These are phyloP conservation scores for Eulemur albifrons DNA, from an alignment of 2,797 vertebrate species.

Conservation along the genomic window DNA sequence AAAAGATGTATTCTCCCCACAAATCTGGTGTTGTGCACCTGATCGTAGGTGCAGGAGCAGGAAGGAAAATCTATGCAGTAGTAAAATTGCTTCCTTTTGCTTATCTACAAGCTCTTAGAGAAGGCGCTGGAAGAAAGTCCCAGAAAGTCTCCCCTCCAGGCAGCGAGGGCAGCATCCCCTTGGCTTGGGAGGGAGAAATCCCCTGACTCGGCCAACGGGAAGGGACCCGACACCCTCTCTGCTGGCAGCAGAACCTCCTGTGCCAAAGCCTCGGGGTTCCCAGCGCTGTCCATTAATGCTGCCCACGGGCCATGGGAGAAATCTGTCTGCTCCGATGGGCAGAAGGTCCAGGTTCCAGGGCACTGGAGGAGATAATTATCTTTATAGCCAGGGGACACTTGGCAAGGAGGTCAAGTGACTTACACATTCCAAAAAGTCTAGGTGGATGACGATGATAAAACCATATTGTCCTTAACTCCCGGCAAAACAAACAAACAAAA, in stretches of 20 bases:
- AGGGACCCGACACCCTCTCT: background rate
- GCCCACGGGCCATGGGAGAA: constrained; percentile 44
- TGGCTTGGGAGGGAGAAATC: constrained; percentile 30
- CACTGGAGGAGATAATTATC: constrained; percentile 78
- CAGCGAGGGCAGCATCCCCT: background rate
- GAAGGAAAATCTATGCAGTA: background rate
- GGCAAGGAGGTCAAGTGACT: constrained; percentile 57
- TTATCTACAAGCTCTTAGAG: background rate
- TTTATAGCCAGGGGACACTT: constrained; percentile 55
- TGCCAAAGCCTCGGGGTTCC: constrained; percentile 44
- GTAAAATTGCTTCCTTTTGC: background rate
- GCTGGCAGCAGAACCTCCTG: background rate
- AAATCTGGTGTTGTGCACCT: background rate
- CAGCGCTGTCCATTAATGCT: constrained; percentile 48
- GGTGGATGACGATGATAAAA: background rate
- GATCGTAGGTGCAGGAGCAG: background rate
- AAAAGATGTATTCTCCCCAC: background rate
- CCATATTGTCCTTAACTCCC: constrained; percentile 19
- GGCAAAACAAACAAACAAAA: background rate
- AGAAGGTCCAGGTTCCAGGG: constrained; percentile 69
- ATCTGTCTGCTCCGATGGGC: background rate
- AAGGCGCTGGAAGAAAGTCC: background rate
- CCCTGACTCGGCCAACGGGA: background rate
- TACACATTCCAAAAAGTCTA: background rate
- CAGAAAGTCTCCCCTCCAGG: background rate